Evolutionary conservation across 1,140 invertebrate species (phyloP).

Genomic region (Trichomalopsis sarcophagae): DNA sequence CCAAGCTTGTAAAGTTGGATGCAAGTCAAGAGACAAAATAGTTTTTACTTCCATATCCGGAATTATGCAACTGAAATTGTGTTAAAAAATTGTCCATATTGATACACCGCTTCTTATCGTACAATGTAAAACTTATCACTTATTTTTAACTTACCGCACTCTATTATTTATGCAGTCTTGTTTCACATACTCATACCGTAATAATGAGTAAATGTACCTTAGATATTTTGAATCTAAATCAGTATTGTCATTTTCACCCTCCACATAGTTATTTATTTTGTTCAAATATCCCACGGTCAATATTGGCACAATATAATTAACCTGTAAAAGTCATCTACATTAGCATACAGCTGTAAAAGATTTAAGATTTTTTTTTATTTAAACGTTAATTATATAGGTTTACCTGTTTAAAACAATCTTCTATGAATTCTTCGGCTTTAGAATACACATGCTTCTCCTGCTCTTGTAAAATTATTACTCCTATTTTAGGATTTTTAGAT

Average conservation of each 20-base stretch:
- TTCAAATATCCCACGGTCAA: constrained; percentile 62
- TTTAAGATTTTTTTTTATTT: background rate
- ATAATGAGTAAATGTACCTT: constrained; percentile 65
- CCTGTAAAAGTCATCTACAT: constrained; percentile 52
- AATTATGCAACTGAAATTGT: constrained; percentile 62
- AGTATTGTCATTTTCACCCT: constrained; percentile 49
- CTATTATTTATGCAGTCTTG: constrained; percentile 63
- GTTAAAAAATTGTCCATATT: constrained; percentile 24
- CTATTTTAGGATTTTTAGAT: constrained; percentile 62
- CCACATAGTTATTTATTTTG: constrained; percentile 53
- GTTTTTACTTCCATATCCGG: constrained; percentile 59
- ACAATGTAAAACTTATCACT: background rate
- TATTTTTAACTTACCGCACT: constrained; percentile 59
- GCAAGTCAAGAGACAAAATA: constrained; percentile 57
- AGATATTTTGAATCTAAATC: constrained; percentile 64
- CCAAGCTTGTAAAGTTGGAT: constrained; percentile 66
- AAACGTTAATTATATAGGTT: constrained; percentile 9
- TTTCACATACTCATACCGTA: constrained; percentile 62
- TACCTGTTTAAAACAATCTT: constrained; percentile 67
- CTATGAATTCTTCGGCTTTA: constrained; percentile 64
- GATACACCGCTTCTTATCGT: background rate
- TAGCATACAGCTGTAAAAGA: constrained; percentile 22
- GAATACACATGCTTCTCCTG: constrained; percentile 64
- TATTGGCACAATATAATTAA: constrained; percentile 67
- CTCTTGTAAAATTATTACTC: constrained; percentile 66